Conservation (phyloP, 2,113 vertebrate genomes). For the Chionodraco myersi region DNA sequence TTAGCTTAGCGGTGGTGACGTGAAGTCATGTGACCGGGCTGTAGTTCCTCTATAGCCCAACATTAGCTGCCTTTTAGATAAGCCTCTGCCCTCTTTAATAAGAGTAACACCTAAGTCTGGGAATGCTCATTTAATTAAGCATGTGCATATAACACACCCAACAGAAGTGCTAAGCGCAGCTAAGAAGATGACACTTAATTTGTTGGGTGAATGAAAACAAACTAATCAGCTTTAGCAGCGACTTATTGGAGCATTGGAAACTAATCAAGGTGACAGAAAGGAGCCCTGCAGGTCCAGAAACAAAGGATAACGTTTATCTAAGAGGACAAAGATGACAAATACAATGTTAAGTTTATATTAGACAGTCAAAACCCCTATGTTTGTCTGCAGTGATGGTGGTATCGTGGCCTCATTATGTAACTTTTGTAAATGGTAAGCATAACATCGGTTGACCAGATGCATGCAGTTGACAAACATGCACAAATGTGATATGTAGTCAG, state of each 20-base stretch:
- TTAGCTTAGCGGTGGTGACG: too few relatives aligned
- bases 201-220: constrained; percentile 55
- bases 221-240: constrained; percentile 64
- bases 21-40: too few relatives aligned
- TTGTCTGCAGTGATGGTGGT: too few relatives aligned
- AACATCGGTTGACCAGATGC: too few relatives aligned
- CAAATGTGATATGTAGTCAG: too few relatives aligned
- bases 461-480: too few relatives aligned
- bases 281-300: constrained; percentile 50
- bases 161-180: constrained; percentile 3
- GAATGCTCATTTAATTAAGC: neutral
- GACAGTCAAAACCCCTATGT: too few relatives aligned
- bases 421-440: too few relatives aligned
- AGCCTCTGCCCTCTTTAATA: neutral
- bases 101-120: neutral
- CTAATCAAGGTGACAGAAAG: constrained; percentile 64
- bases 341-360: too few relatives aligned
- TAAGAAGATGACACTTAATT: constrained; percentile 41
- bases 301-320: constrained; percentile 32
- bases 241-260: constrained; percentile 66
- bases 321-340: constrained; percentile 40
- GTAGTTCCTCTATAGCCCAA: too few relatives aligned
- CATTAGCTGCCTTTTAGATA: too few relatives aligned
- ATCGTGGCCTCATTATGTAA: too few relatives aligned
- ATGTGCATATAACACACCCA: neutral